A percentile compares a stretch with the other conserved stretches of the same genome.
Evolutionary conservation across 2,113 vertebrate species (phyloP).

Genomic region (Rattus norvegicus): DNA sequence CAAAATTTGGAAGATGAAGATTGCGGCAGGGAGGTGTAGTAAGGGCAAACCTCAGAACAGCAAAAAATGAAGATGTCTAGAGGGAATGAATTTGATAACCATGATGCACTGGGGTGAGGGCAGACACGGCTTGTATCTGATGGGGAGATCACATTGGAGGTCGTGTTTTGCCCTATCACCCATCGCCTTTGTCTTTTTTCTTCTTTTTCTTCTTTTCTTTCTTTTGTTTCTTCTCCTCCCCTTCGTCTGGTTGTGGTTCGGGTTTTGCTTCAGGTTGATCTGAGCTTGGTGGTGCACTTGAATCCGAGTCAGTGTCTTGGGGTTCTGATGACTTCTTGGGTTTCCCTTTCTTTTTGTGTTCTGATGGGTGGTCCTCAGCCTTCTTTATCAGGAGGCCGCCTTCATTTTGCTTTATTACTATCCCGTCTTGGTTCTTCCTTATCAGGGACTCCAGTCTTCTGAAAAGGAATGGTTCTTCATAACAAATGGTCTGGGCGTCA

Average conservation of each 20-base stretch:
- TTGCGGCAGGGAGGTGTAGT: constrained; percentile 34
- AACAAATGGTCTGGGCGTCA: background rate
- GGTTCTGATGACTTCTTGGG: no score
- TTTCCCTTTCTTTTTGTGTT: no score
- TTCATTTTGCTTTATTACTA: no score
- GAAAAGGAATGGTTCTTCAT: background rate
- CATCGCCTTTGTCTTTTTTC: background rate
- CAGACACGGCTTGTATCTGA: background rate
- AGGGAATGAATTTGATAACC: background rate
- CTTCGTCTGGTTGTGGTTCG: background rate
- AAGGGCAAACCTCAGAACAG: constrained; percentile 27
- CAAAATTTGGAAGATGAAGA: constrained; percentile 42
- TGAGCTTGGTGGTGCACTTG: background rate
- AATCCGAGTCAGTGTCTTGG: no score
- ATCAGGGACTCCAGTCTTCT: background rate
- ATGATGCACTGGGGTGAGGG: background rate
- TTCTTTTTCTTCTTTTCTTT: background rate
- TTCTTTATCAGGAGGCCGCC: no score
- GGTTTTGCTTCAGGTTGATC: background rate
- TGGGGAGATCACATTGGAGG: background rate
- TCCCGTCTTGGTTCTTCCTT: background rate
- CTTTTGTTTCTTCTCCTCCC: background rate
- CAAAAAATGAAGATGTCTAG: background rate
- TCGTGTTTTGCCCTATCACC: background rate
- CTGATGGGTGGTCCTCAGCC: no score